Conservation (phyloP, 2,113 vertebrate genomes). For the Pelodiscus sinensis region DNA sequence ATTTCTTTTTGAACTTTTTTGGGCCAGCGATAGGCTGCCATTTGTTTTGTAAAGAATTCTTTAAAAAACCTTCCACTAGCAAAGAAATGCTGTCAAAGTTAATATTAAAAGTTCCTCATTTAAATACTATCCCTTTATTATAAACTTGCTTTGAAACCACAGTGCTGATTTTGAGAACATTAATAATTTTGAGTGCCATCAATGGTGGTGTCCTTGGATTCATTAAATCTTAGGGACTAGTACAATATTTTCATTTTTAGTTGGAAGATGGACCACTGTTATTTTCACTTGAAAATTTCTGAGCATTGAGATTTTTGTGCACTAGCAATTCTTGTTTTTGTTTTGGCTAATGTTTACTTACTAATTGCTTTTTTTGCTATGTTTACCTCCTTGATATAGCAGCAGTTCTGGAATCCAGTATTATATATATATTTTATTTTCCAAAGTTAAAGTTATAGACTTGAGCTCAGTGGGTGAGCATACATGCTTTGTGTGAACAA, state of each 20-base stretch:
- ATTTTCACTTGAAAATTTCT: background rate
- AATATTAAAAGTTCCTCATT: background rate
- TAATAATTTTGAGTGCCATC: background rate
- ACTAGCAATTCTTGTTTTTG: background rate
- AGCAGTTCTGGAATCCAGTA: background rate
- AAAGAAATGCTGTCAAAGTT: conserved; percentile 18
- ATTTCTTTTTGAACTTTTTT: background rate
- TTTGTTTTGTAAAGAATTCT: background rate
- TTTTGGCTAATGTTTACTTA: background rate
- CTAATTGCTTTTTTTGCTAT: background rate
- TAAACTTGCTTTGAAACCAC: background rate
- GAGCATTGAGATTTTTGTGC: background rate
- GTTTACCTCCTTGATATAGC: background rate
- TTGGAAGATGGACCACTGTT: background rate
- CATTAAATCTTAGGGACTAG: background rate
- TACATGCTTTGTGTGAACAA: background rate
- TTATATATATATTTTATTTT: background rate
- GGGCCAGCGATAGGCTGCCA: background rate
- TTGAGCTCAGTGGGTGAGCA: background rate
- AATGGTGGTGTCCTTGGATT: background rate
- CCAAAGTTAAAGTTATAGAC: background rate
- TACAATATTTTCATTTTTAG: background rate
- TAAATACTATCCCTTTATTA: background rate
- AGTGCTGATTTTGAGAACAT: background rate
- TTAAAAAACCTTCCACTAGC: background rate